Evolutionary conservation across 2,113 vertebrate species (phyloP), one percentile per base, ranked within the genome.

Genomic region (Pteruthius melanotis): DNA sequence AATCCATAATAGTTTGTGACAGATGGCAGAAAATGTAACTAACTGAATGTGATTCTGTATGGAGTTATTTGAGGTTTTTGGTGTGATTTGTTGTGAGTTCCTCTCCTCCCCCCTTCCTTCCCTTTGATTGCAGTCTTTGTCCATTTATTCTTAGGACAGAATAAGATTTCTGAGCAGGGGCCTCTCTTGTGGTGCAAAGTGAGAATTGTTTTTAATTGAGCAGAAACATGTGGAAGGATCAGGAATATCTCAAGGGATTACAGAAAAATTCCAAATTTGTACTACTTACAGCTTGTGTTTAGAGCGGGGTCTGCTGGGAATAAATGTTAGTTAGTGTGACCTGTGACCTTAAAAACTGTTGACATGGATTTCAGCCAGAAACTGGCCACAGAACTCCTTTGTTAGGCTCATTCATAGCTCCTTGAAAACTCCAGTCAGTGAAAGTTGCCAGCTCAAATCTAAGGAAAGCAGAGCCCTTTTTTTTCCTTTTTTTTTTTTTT

Each of bases 281-380:
- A 98, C 98, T 98, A 98, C 99, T 98, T 98, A 98, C 99, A 98
- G 98, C 98, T 98, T 99, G 98, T 98, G 98, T 99, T 99, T 98
- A 97, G 99, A 99, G 98, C 98, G 94, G 96, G 98, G 98, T 99
- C 99, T 99, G 98, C 99, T 99, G 99, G 99, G 99, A 99, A 99
- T 99, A 99, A 99, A 99, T 99, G 99, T 99, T 98, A 99, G 99
- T 99, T 99, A 99, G 99, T 98, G 98, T 99, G 99, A 99, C 99
- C 99, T 98, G 98, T 99, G 99, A 99, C 99, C 99, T 98, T 93
- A 95, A 98, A 98, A 99, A 99, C 99, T 99, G 99, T 99, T 99
- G 99, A 99, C 98, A 98, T 99, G 99, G 99, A 99, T 98, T 98
- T 98, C 97, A 98, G 99, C 99, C 99, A 99, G 98, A 98, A 99